Evolutionary conservation across 2,888 invertebrate species (phyloP), one percentile per base, ranked within the genome.

Genomic region (Ormia ochracea): DNA sequence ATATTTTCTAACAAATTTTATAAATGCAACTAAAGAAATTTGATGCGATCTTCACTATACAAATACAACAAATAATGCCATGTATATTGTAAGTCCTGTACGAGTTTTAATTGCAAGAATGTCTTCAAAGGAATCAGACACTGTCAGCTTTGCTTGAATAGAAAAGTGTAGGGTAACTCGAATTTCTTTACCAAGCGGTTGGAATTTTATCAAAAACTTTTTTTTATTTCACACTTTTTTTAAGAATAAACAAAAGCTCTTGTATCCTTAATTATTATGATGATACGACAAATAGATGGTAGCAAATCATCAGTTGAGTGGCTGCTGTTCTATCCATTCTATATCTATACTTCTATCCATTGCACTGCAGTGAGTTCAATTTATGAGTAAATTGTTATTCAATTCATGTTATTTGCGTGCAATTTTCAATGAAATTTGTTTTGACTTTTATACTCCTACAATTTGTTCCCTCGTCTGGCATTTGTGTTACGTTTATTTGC

Each of bases 331-430:
- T 43, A 43, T 45, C 21, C 45, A 56, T 58, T 58, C 2, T 36
- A 3, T 52, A 26, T 26, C n/a, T 50, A 33, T 19, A 10, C n/a
- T 21, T 21, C 9, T 63, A 31, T 41, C 28, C 52, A 28, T 14
- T n/a, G n/a, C n/a, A 68, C 19, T 21, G 21, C 48, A 14, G 50
- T 69, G 45, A 58, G 19, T 48, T 74, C 36, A 52, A 74, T 74
- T 36, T 52, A 70, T 26, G 23, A 52, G 33, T 54, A 61, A 79
- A 72, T 76, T 76, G 66, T 66, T 76, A 76, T 80, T 80, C 80
- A 66, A 66, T 76, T 80, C 80, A 63, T 72, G 76, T 56, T 76
- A 80, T 76, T 80, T 80, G 80, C 72, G 72, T 80, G 80, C 70
- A 68, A 80, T 80, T 80, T 80, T 76, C 68, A 76, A 41, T 31